Evolutionary conservation across 1,140 invertebrate genomes (phyloP), one percentile per base, ranked within the genome.

Genomic region (Mylabris phalerata): DNA sequence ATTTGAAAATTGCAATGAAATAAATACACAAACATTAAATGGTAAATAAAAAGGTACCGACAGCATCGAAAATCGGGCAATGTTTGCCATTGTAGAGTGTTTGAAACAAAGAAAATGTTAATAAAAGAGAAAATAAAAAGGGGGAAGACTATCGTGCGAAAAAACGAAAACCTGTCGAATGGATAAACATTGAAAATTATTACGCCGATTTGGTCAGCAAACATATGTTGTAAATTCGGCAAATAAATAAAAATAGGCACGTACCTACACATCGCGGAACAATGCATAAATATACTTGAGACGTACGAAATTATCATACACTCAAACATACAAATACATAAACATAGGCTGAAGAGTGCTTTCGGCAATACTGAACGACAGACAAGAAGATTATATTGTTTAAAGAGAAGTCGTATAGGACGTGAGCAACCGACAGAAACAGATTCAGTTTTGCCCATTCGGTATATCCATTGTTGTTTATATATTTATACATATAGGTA

Each of bases 351-450:
- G 32, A 43, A 48, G 40, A 47, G 41, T 26, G 59, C 59, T 61
- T 61, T 61, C 59, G 54, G 59, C 59, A 61, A 52, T 56, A 57
- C 49, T 51, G 50, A 56, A 57, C 50, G 54, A 51, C 54, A 56
- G 59, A 61, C 59, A 57, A 57, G 59, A 60, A 60, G 49, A 61
- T 61, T 61, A 61, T 57, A 61, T 61, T 61, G 59, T 57, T 61
- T 61, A 59, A 56, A 42, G 11, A 42, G 59, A 48, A 51, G 54
- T 52, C 44, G 42, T 44, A 55, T 48, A 45, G 51, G 59, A 61
- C 59, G 54, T 61, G 59, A 61, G 52, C 54, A 59, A 42, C 50
- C 41, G 51, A 45, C 41, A 44, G 50, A 54, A 42, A 41, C 45
- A 51, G 50, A 52, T 52, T 51, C 49, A 48, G 45, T 40, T 38